These are phyloP conservation scores for Liopterus haemorrhoidalis DNA, from an alignment of 2,888 invertebrate genomes.

Conservation along the genomic window DNA sequence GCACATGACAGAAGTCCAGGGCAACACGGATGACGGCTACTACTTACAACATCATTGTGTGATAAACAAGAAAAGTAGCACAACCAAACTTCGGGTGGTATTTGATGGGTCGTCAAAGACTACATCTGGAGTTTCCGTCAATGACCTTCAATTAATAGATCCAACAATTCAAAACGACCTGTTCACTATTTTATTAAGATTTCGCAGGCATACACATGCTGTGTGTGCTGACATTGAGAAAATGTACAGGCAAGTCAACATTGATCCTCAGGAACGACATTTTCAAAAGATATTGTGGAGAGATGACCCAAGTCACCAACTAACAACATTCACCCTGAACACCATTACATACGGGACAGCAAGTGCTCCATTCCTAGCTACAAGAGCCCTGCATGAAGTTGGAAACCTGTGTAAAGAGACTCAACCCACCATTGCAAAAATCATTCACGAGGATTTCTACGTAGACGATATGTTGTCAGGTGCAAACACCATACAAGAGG, in stretches of 20 bases:
- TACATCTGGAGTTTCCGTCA: constrained; percentile 25
- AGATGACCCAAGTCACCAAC: constrained; percentile 7
- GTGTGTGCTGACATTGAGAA: constrained; percentile 31
- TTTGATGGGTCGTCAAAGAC: constrained; percentile 30
- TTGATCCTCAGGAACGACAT: constrained; percentile 20
- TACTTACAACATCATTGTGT: constrained; percentile 35
- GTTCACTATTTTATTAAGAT: constrained; percentile 29
- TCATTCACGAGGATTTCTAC: too few relatives aligned
- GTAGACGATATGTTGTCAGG: too few relatives aligned
- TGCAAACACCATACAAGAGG: too few relatives aligned
- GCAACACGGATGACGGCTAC: constrained; percentile 7
- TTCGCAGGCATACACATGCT: constrained; percentile 28
- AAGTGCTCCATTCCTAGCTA: constrained; percentile 26
- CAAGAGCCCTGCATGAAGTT: constrained; percentile 9
- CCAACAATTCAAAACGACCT: constrained; percentile 30
- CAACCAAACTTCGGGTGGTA: constrained; percentile 34
- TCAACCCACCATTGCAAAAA: too few relatives aligned
- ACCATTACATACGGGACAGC: constrained; percentile 10
- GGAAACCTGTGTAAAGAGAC: constrained; percentile 14
- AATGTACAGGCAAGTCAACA: constrained; percentile 30
- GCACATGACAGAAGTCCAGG: constrained; percentile 5
- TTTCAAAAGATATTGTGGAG: constrained; percentile 31
- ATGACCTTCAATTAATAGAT: constrained; percentile 28
- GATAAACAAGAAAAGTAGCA: constrained; percentile 27
- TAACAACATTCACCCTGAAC: constrained; percentile 24